Percentiles rank a stretch among this genome's conserved stretches.
These are phyloP conservation scores for Megaleporinus macrocephalus DNA, from an alignment of 2,113 vertebrate species.

Conservation along the genomic window DNA sequence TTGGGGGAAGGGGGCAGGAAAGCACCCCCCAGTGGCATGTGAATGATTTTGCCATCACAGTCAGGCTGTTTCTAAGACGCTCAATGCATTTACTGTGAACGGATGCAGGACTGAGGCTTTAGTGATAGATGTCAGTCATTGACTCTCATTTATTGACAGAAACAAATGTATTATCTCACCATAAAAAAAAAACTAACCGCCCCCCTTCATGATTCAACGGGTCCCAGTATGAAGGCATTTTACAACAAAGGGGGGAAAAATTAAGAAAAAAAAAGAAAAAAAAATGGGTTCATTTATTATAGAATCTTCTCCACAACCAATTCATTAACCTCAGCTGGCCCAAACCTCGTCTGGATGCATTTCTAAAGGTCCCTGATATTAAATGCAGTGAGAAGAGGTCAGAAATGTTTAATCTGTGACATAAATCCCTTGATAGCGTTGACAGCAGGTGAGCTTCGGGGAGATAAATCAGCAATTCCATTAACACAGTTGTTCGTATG, in stretches of 20 bases:
- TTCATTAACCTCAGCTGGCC: slow-evolving; percentile 17
- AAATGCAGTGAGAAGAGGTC: slow-evolving; percentile 6
- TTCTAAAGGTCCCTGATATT: slow-evolving; percentile 38
- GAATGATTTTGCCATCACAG: neutral
- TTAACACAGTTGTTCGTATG: slow-evolving; percentile 1
- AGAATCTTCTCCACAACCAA: slow-evolving; percentile 5
- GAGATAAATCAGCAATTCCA: slow-evolving; percentile 12
- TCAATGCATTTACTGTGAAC: neutral
- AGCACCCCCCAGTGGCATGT: neutral
- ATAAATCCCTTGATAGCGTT: slow-evolving; percentile 15
- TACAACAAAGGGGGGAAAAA: neutral
- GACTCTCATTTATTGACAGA: neutral
- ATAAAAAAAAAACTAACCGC: neutral
- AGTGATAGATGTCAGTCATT: neutral
- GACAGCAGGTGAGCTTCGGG: slow-evolving; percentile 37
- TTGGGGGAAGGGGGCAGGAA: neutral
- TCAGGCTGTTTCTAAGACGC: neutral
- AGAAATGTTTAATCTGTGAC: slow-evolving; percentile 13
- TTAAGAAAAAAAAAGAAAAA: neutral
- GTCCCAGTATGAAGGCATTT: neutral
- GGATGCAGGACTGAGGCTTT: neutral
- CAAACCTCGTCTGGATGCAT: slow-evolving; percentile 11
- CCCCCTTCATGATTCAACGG: neutral
- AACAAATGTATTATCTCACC: slow-evolving; percentile 9
- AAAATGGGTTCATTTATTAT: neutral